phyloP scores from a whole-genome alignment of 92 coral and sea anemone species.

The Bergia puertoricense region DNA sequence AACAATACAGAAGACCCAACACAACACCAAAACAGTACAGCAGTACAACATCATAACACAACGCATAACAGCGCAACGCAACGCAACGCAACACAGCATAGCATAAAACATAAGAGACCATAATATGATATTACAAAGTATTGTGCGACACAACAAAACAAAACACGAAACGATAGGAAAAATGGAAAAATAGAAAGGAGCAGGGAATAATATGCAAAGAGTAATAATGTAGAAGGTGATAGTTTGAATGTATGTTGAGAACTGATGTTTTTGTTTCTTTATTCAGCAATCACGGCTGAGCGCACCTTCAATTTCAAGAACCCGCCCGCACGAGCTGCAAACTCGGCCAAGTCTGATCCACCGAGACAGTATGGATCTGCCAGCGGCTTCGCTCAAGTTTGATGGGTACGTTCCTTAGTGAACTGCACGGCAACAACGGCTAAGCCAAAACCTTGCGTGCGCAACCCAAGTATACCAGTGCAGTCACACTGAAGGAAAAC shows the following conservation, averaged over 20 bases:
- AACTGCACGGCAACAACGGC: no score
- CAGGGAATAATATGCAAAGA: neutral
- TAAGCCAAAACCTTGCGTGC: no score
- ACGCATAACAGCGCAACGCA: no score
- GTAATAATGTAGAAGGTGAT: no score
- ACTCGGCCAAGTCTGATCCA: conserved; percentile 9
- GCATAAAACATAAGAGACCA: no score
- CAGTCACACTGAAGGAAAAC: no score
- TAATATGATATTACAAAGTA: neutral
- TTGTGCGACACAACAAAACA: neutral
- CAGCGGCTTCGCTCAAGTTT: conserved; percentile 31
- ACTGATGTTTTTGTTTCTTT: neutral
- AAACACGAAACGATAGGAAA: neutral
- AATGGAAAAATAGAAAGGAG: neutral
- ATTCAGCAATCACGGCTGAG: conserved; percentile 21
- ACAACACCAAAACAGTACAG: no score
- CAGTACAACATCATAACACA: no score
- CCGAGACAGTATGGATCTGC: conserved; percentile 42
- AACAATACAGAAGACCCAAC: no score
- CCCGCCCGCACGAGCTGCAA: conserved; percentile 23
- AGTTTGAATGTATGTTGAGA: neutral
- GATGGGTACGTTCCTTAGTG: conserved; percentile 21
- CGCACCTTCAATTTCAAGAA: conserved; percentile 27
- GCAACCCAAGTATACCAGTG: no score
- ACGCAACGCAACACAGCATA: no score